Base-by-base conservation (phyloP, 1,140 invertebrate genomes). In the Drosophila erecta region DNA sequence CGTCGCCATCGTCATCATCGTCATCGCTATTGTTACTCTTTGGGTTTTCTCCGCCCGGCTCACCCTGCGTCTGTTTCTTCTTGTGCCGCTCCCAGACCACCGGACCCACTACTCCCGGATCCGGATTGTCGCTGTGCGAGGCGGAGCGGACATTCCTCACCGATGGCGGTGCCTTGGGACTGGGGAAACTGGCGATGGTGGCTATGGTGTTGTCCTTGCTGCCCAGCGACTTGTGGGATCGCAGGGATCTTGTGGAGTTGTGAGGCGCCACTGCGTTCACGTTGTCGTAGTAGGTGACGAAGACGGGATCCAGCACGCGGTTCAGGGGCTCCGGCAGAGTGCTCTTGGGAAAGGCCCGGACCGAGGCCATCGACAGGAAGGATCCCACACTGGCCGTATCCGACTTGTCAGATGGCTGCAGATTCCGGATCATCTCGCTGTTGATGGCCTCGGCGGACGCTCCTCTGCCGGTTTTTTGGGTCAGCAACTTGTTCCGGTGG, bases 81-180 rank as follows among this genome's bases (percentile, higher is more conserved):
- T 93, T 93, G 81, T 96, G 95, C 47, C 96, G 89, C 90, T 96
- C 95, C 96, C 96, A 97, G 3, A 97, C 96, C 44, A 96, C 92
- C 0, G 96, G 96, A 0, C 96, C 96, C 24, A 97, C 93, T n/a
- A 96, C 95, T n/a, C 96, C 96, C 1, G 96, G 96, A 93, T 97
- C 96, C 75, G 92, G 86, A 76, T 91, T 90, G 62, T 92, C 91
- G 80, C 91, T 92, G 59, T 92, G 91, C 33, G 91, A 86, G 1
- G 91, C 85, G 5, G 80, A 71, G 6, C 85, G 81, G 27, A 81
- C 70, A 53, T 74, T 81, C 22, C 66, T 70, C 33, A 59, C 60
- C 22, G 46, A 47, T 37, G 59, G 64, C 43, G 83, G 90, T 12
- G 85, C 90, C 56, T 92, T 92, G 12, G 90, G 90, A 46, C 71